Evolutionary conservation across 2,888 invertebrate species (phyloP).

Genomic region (Unio pictorum): DNA sequence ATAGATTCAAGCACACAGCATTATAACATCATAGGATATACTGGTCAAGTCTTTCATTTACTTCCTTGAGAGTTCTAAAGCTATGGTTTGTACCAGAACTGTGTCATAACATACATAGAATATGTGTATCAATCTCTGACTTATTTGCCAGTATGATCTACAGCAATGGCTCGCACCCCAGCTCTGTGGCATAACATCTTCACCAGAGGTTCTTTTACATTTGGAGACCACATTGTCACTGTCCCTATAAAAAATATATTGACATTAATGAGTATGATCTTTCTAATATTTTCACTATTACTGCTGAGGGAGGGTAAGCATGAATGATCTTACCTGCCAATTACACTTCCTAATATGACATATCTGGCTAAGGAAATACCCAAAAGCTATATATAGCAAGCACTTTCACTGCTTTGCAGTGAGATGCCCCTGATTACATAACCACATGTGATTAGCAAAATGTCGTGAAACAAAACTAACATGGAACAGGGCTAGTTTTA

Average conservation of each 20-base stretch:
- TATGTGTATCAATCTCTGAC: slow-evolving; percentile 56
- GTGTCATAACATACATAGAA: background rate
- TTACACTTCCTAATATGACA: too few relatives aligned
- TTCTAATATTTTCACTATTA: background rate
- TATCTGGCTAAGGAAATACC: too few relatives aligned
- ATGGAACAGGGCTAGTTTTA: background rate
- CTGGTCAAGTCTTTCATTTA: background rate
- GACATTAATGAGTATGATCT: background rate
- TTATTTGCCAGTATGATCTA: slow-evolving; percentile 88
- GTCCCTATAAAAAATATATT: slow-evolving; percentile 75
- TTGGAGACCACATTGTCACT: slow-evolving; percentile 97
- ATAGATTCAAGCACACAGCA: too few relatives aligned
- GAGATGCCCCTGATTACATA: too few relatives aligned
- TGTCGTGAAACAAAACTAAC: background rate
- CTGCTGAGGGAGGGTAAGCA: background rate
- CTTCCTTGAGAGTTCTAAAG: background rate
- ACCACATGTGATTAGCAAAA: background rate
- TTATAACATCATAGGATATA: background rate
- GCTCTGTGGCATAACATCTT: slow-evolving; percentile 93
- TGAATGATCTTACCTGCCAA: background rate
- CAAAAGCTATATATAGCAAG: too few relatives aligned
- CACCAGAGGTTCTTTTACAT: slow-evolving; percentile 85
- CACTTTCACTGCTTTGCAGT: too few relatives aligned
- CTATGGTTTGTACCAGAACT: background rate
- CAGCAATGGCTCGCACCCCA: slow-evolving; percentile 84